A percentile compares a stretch with the other conserved stretches of the same genome.
Conservation (phyloP, 2,113 vertebrate species). For the Microcebus griseorufus region DNA sequence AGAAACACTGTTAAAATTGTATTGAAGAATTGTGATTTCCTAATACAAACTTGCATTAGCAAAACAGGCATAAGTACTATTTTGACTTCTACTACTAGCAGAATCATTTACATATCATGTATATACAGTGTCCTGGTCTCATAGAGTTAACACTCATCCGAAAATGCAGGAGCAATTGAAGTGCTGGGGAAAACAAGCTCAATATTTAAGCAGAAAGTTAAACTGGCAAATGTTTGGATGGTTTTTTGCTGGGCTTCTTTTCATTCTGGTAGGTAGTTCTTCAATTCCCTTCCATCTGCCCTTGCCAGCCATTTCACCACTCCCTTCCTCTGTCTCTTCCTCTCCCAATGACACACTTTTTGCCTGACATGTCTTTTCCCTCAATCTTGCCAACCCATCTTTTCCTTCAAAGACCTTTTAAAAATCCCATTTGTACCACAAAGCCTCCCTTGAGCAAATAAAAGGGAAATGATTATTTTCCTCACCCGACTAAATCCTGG, state of each 20-base stretch:
- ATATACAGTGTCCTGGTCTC: neutral
- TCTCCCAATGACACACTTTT: neutral
- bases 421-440: neutral
- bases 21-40: neutral
- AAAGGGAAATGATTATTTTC: conserved; percentile 14
- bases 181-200: neutral
- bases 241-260: neutral
- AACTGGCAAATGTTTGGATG: neutral
- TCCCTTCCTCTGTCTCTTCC: neutral
- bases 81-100: neutral
- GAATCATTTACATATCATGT: neutral
- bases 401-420: conserved; percentile 64
- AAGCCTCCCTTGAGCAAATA: conserved; percentile 43
- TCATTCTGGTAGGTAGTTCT: neutral
- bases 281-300: neutral
- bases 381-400: conserved; percentile 36
- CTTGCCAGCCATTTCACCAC: neutral
- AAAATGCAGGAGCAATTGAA: neutral
- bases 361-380: conserved; percentile 44
- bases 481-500: neutral
- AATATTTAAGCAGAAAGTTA: neutral
- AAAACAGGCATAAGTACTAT: neutral
- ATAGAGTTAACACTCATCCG: neutral
- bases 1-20: neutral
- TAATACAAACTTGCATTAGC: neutral